A percentile compares a stretch with the other conserved stretches of the same genome.
Evolutionary conservation across 2,113 vertebrate species (phyloP).

Genomic region (Leucopternis melanops): DNA sequence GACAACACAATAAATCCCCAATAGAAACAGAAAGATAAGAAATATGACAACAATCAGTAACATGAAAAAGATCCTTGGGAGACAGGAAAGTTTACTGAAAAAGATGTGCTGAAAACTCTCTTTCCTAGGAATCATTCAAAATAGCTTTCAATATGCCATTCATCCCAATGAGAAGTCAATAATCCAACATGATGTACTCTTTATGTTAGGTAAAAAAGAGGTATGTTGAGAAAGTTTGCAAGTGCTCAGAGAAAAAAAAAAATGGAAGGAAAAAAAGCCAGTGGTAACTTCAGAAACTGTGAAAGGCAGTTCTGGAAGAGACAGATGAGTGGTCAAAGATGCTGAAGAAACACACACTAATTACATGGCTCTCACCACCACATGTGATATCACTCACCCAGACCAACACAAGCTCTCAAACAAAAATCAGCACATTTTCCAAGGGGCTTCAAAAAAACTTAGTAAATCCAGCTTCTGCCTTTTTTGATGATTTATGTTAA

Average conservation of each 20-base stretch:
- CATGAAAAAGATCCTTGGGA: background rate
- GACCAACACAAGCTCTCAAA: background rate
- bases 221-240: background rate
- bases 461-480: background rate
- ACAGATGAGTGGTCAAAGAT: background rate
- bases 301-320: background rate
- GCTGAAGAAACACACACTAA: background rate
- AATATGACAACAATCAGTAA: background rate
- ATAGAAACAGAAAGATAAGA: background rate
- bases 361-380: slow-evolving; percentile 29
- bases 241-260: background rate
- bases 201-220: background rate
- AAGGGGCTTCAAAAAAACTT: slow-evolving; percentile 11
- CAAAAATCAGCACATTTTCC: slow-evolving; percentile 15
- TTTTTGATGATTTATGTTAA: slow-evolving; percentile 6
- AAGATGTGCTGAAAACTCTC: background rate
- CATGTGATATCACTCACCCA: slow-evolving; percentile 21
- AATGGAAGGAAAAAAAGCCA: rapidly evolving
- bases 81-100: background rate
- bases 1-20: background rate
- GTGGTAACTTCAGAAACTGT: background rate
- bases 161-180: background rate
- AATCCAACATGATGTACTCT: background rate
- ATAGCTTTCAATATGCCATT: background rate
- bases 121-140: background rate